Conservation (phyloP, 2,113 vertebrate genomes). For the Malaclemys terrapin region DNA sequence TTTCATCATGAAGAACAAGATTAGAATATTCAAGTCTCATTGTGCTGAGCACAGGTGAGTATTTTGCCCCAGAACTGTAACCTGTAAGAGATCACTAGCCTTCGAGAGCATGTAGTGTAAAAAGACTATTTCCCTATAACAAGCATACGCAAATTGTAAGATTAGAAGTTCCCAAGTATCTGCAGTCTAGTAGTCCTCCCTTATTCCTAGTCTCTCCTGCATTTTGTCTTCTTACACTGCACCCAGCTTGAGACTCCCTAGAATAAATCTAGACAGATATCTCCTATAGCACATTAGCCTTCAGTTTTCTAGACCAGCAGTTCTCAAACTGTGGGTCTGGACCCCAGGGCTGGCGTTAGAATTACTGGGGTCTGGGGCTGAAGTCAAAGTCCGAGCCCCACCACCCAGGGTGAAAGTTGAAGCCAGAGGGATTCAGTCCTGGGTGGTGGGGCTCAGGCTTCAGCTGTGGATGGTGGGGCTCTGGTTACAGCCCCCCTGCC, state of each 20-base stretch:
- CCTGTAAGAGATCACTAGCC: neutral
- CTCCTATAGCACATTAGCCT: too few species aligned
- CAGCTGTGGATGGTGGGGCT: too few species aligned
- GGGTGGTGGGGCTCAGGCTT: too few species aligned
- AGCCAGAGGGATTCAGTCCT: too few species aligned
- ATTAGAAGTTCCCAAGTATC: neutral
- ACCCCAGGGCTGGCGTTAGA: too few species aligned
- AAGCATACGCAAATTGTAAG: neutral
- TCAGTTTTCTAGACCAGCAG: too few species aligned
- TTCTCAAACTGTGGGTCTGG: too few species aligned
- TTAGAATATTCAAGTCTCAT: neutral
- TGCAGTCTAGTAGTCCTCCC: neutral
- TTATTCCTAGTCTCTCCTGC: neutral
- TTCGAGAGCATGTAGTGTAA: neutral
- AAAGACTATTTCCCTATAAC: neutral
- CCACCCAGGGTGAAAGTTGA: too few species aligned
- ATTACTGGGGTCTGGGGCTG: too few species aligned
- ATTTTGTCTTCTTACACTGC: neutral
- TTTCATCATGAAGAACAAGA: neutral
- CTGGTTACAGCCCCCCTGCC: too few species aligned
- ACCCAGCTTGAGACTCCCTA: neutral
- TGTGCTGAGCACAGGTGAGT: neutral
- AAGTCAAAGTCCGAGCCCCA: too few species aligned
- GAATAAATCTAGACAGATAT: too few species aligned
- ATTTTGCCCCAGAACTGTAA: neutral